phyloP scores from a whole-genome alignment of 2,113 vertebrate species.

The Xiphophorus maculatus region DNA sequence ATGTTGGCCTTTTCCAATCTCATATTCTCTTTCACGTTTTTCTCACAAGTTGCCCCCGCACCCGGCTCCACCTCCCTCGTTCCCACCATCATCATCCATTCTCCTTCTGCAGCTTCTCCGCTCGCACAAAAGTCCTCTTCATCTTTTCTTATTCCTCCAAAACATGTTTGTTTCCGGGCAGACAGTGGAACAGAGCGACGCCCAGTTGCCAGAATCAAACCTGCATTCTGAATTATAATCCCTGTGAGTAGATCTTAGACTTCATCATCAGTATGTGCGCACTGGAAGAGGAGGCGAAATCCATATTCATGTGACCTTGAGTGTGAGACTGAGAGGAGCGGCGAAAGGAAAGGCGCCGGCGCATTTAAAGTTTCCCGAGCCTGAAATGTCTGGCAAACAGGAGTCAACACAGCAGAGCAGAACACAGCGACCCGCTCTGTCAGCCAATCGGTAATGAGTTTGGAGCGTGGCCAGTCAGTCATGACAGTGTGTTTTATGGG shows the following conservation, averaged over 20 bases:
- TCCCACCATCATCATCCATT: conserved; percentile 63
- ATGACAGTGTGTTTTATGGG: conserved; percentile 85
- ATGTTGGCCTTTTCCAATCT: conserved; percentile 56
- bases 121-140: conserved; percentile 50
- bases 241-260: conserved; percentile 74
- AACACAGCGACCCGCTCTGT: conserved; percentile 84
- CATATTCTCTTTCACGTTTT: conserved; percentile 32
- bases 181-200: conserved; percentile 57
- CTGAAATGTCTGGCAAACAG: conserved; percentile 75
- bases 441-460: conserved; percentile 94
- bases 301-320: conserved; percentile 97
- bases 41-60: conserved; percentile 37
- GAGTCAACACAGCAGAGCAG: conserved; percentile 75
- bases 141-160: conserved; percentile 65
- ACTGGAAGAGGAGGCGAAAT: conserved; percentile 71
- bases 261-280: conserved; percentile 76
- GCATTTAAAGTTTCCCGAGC: conserved; percentile 76
- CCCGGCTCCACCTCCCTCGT: conserved; percentile 35
- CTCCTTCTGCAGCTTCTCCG: conserved; percentile 48
- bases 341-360: conserved; percentile 56
- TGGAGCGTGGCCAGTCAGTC: conserved; percentile 92
- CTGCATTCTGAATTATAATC: conserved; percentile 75
- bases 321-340: conserved; percentile 65
- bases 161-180: conserved; percentile 46
- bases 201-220: conserved; percentile 64